Conservation (phyloP, 2,888 invertebrate genomes). For the Drosophila greeni region DNA sequence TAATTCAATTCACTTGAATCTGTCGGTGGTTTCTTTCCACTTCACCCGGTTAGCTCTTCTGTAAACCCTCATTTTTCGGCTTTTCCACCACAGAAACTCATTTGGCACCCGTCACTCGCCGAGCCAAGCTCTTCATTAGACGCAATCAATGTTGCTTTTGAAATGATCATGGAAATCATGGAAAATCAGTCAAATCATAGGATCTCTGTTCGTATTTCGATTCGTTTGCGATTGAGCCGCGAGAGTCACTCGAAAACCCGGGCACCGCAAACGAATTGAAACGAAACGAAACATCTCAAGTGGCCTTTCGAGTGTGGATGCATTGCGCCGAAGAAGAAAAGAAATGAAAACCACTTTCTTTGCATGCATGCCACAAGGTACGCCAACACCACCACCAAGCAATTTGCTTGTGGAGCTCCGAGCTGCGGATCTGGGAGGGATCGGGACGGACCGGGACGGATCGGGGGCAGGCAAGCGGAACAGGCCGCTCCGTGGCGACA, state of each 20-base stretch:
- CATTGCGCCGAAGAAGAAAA: conserved; percentile 55
- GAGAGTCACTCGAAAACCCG: conserved; percentile 47
- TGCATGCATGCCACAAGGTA: conserved; percentile 71
- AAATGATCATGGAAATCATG: conserved; percentile 45
- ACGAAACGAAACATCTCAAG: conserved; percentile 32
- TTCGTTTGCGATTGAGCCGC: conserved; percentile 47
- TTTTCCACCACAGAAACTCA: conserved; percentile 58
- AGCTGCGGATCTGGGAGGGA: conserved; percentile 4
- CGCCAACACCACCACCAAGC: conserved; percentile 56
- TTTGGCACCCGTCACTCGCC: conserved; percentile 41
- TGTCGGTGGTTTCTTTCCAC: conserved; percentile 20
- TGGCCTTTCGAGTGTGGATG: conserved; percentile 35
- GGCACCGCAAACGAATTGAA: conserved; percentile 23
- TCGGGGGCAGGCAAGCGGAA: conserved; percentile 64
- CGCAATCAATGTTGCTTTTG: conserved; percentile 44
- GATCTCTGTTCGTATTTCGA: conserved; percentile 18
- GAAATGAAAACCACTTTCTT: conserved; percentile 78
- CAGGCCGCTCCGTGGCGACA: conserved; percentile 51
- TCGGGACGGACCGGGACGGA: conserved; percentile 18
- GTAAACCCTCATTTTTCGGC: conserved; percentile 30
- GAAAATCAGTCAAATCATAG: conserved; percentile 69
- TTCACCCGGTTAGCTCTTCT: conserved; percentile 19
- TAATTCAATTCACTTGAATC: conserved; percentile 29
- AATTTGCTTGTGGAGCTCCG: conserved; percentile 63
- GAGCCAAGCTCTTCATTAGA: conserved; percentile 36